phyloP scores from a whole-genome alignment of 2,888 invertebrate species.

The Microplitis manilae region DNA sequence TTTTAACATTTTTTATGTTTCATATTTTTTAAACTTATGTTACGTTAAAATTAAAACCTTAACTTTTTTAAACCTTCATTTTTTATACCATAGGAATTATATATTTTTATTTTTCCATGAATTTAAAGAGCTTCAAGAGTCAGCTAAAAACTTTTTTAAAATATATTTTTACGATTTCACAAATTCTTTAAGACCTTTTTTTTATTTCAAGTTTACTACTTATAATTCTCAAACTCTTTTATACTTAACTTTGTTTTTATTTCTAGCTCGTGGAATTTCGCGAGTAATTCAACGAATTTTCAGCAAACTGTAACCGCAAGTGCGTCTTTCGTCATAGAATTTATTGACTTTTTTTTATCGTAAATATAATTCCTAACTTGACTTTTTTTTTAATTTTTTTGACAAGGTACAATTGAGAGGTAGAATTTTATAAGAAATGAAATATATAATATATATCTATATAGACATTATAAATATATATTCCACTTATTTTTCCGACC shows the following conservation, averaged over 20 bases:
- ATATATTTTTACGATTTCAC: neutral
- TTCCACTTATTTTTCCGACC: neutral
- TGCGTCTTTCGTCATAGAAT: neutral
- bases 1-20: neutral
- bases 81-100: neutral
- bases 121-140: neutral
- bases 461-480: neutral
- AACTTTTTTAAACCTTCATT: neutral
- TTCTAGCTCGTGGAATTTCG: neutral
- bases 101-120: neutral
- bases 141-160: neutral
- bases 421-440: neutral
- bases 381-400: neutral
- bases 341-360: neutral
- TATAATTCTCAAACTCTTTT: neutral
- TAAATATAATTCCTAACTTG: neutral
- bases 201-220: neutral
- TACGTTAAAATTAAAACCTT: neutral
- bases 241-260: neutral
- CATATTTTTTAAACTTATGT: neutral
- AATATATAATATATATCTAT: neutral
- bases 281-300: neutral
- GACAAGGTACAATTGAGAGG: neutral
- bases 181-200: neutral
- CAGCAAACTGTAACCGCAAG: neutral